Evolutionary conservation across 2,797 vertebrate species (phyloP), one percentile per base, ranked within the genome.

Genomic region (Nasua narica): DNA sequence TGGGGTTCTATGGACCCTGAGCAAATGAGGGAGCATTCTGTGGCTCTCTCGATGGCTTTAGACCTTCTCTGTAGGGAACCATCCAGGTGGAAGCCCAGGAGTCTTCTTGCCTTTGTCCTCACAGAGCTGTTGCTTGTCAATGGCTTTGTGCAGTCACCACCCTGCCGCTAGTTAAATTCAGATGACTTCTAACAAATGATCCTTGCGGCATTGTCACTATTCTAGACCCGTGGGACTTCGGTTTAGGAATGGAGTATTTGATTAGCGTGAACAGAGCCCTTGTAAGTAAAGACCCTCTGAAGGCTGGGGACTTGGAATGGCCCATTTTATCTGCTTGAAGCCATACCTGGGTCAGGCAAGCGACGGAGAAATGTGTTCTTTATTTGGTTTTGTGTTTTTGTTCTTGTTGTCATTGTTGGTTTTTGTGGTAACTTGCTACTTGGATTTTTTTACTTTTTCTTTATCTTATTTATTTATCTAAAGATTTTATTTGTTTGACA

Each of bases 151-250:
- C 67, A 69, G 19, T 54, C 43, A 87, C 35, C 11, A 0, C 81
- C 82, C 81, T 96, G 87, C 25, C 7, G 58, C 60, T 84, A 69
- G 52, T 65, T 88, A 90, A 87, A 62, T 70, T 89, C 79, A 83
- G 40, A 48, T 90, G 37, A 40, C n/a, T 95, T 90, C 85, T 69
- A 92, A 77, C 9, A 43, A 52, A 48, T 48, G 54, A n/a, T 60
- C 7, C 52, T 67, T 91, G 78, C 27, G 76, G 14, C 23, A 72
- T 58, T 87, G 19, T 72, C 65, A 67, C 54, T 90, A 23, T 91
- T 87, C 85, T 90, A 83, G 77, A 85, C 5, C 32, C 0, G 0
- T 23, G 77, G 25, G 65, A 46, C n/a, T 79, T 8, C 9, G 8
- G 13, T 60, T 91, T 83, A 74, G 91, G 62, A 83, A 76, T 46